Base-by-base conservation (phyloP, 1,140 invertebrate genomes). In the Macrostomum lignano region DNA sequence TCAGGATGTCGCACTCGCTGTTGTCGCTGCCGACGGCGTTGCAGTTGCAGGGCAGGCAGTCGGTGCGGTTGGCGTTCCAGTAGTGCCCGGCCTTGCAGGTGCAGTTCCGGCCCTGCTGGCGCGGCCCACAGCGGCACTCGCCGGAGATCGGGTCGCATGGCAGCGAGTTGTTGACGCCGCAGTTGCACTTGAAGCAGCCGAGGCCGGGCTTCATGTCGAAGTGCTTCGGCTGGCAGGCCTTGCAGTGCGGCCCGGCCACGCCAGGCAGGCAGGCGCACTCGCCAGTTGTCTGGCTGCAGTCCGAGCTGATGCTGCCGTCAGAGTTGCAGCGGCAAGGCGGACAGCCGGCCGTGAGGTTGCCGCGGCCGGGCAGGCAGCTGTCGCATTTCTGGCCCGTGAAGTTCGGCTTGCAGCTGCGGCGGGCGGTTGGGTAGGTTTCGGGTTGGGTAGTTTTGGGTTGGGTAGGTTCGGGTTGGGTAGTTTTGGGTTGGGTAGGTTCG, bases 81-180 rank as follows among this genome's bases (percentile, higher is more conserved):
- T 69, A 84, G 52, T 68, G 86, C 1, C 78, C 79, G 3, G 76
- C 76, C 38, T 68, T 68, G 50, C 84, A 93, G 29, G 71, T 71
- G 50, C n/a, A n/a, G n/a, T n/a, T n/a, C n/a, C n/a, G n/a, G n/a
- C n/a, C n/a, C n/a, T n/a, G n/a, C n/a, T n/a, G n/a, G n/a, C n/a
- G n/a, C n/a, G n/a, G n/a, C n/a, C n/a, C n/a, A n/a, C n/a, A n/a
- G n/a, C n/a, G n/a, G n/a, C n/a, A n/a, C n/a, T n/a, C n/a, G n/a
- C n/a, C n/a, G n/a, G n/a, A n/a, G n/a, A n/a, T n/a, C n/a, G n/a
- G n/a, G n/a, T n/a, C n/a, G n/a, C n/a, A n/a, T 39, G 75, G 67
- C 43, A 81, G 74, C 43, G 17, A 74, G 0, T 62, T 63, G 0
- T 77, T 76, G 0, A 69, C 68, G 46, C 82, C 69, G 47, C 84